A percentile compares a stretch with the other conserved stretches of the same genome.
These are phyloP conservation scores for Candoia aspera DNA, from an alignment of 2,113 vertebrate species.

Conservation along the genomic window DNA sequence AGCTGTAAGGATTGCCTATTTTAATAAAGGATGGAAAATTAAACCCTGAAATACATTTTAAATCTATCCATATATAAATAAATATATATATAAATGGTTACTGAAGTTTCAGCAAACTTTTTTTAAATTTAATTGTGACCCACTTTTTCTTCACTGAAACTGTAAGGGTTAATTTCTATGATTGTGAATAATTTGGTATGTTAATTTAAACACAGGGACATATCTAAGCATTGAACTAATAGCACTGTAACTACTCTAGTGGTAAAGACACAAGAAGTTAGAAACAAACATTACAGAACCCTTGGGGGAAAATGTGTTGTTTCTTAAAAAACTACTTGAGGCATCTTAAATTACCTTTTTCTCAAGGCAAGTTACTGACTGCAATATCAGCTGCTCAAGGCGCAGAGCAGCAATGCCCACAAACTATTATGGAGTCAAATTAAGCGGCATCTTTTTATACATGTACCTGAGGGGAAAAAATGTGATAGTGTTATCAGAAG, in stretches of 20 bases:
- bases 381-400: conserved; percentile 45
- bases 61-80: not conserved
- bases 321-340: conserved; percentile 39
- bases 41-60: not conserved
- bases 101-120: not conserved
- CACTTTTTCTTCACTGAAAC: conserved; percentile 5
- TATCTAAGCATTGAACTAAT: conserved; percentile 37
- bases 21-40: not conserved
- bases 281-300: conserved; percentile 40
- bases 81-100: not conserved
- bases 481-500: conserved; percentile 36
- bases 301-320: conserved; percentile 46
- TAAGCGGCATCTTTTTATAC: conserved; percentile 49
- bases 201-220: conserved; percentile 35
- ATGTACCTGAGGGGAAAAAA: conserved; percentile 47
- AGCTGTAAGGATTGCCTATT: not conserved
- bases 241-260: conserved; percentile 42
- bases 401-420: conserved; percentile 47
- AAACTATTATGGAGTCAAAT: conserved; percentile 41
- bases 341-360: conserved; percentile 57
- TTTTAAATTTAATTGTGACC: not conserved
- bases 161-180: conserved; percentile 25
- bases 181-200: conserved; percentile 24
- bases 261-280: conserved; percentile 37
- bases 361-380: conserved; percentile 49